Conservation (phyloP, 2,888 invertebrate species). For the Pheosia tremula region DNA sequence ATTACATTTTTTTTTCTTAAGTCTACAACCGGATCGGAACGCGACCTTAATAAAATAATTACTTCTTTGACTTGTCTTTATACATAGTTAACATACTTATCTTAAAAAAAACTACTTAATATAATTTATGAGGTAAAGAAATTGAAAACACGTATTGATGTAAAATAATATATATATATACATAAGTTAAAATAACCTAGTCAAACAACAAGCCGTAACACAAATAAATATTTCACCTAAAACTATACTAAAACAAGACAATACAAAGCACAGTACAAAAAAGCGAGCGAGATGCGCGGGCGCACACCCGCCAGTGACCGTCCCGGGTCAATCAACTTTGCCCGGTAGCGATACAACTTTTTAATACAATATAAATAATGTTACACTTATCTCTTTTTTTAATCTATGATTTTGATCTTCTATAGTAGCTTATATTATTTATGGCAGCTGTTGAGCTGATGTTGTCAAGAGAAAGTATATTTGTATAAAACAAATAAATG, state of each 20-base stretch:
- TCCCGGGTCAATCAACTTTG: slow-evolving; percentile 64
- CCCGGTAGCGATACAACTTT: slow-evolving; percentile 65
- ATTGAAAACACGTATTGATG: too few species aligned
- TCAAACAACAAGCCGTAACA: slow-evolving; percentile 16
- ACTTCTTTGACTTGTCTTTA: too few species aligned
- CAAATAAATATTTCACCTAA: slow-evolving; percentile 36
- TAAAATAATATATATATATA: not conserved
- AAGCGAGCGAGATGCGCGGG: slow-evolving; percentile 51
- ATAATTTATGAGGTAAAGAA: too few species aligned
- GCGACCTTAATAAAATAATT: too few species aligned
- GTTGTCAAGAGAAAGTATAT: slow-evolving; percentile 2
- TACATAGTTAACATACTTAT: too few species aligned
- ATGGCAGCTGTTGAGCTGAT: slow-evolving; percentile 3
- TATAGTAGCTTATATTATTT: slow-evolving; percentile 11
- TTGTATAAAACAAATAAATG: not conserved
- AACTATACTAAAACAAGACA: slow-evolving; percentile 29
- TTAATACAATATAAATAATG: slow-evolving; percentile 66
- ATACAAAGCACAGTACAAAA: slow-evolving; percentile 12
- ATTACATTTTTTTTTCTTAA: too few species aligned
- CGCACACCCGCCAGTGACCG: slow-evolving; percentile 46
- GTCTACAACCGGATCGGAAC: too few species aligned
- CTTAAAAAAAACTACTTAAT: too few species aligned
- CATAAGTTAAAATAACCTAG: slow-evolving; percentile 14
- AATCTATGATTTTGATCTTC: slow-evolving; percentile 29
- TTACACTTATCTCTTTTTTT: slow-evolving; percentile 48